Percentiles rank a stretch among this genome's conserved stretches.
Conservation (phyloP, 2,888 invertebrate species). For the Drosophila neotestacea region DNA sequence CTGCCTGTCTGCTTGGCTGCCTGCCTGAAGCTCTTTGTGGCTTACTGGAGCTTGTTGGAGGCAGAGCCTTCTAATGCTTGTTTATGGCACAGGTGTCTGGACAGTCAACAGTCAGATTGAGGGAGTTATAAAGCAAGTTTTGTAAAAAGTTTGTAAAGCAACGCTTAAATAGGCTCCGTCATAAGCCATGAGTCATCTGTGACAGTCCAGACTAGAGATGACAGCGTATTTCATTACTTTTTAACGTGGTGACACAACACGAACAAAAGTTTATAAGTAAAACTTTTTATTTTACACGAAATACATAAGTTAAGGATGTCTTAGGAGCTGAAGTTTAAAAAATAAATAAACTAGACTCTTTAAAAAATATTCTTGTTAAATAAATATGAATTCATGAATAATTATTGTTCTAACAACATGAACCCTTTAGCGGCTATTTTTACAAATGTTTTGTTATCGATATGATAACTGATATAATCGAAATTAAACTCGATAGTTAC, state of each 20-base stretch:
- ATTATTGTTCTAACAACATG: too few relatives aligned
- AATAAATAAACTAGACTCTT: too few relatives aligned
- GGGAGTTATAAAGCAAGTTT: constrained; percentile 38
- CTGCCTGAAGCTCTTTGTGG: constrained; percentile 9
- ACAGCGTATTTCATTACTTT: neutral
- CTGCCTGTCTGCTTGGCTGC: neutral
- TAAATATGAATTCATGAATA: too few relatives aligned
- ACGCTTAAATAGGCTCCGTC: constrained; percentile 53
- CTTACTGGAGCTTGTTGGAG: constrained; percentile 6
- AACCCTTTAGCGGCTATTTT: too few relatives aligned
- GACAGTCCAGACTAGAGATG: constrained; percentile 15
- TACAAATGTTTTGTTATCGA: too few relatives aligned
- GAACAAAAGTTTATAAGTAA: neutral
- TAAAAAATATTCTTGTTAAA: too few relatives aligned
- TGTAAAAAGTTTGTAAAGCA: constrained; percentile 39
- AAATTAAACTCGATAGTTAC: too few relatives aligned
- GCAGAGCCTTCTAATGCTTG: constrained; percentile 49
- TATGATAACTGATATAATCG: too few relatives aligned
- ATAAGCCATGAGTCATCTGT: constrained; percentile 45
- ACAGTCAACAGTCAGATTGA: constrained; percentile 18
- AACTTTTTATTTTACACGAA: too few relatives aligned
- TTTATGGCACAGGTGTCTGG: constrained; percentile 62
- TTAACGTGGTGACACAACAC: neutral
- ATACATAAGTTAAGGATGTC: too few relatives aligned
- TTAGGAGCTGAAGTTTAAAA: too few relatives aligned